Percentiles rank a stretch among this genome's conserved stretches.
These are phyloP conservation scores for Petrocephalus sullivani DNA, from an alignment of 2,797 vertebrate genomes.

Conservation along the genomic window DNA sequence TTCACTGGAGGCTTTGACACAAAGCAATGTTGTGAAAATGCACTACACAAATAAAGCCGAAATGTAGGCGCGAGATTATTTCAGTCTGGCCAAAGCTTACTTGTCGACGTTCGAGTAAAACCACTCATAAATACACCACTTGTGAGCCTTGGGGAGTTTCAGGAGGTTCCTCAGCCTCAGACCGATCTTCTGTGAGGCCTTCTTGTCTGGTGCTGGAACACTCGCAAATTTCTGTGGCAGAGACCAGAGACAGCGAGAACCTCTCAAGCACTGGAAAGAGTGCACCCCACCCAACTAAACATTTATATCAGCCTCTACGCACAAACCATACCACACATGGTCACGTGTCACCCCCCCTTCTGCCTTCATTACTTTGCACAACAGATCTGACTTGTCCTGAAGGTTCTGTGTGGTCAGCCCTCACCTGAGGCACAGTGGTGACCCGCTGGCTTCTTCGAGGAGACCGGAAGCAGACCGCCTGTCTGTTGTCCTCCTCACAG, in stretches of 20 bases:
- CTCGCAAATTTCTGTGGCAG: constrained; percentile 78
- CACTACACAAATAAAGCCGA: neutral
- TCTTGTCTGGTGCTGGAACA: constrained; percentile 88
- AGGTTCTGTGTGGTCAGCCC: constrained; percentile 4
- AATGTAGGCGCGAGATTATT: neutral
- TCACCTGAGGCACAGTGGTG: constrained; percentile 83
- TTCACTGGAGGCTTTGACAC: neutral
- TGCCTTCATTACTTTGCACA: neutral
- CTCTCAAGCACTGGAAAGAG: neutral
- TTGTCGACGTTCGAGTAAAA: constrained; percentile 99
- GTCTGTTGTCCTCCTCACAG: constrained; percentile 87
- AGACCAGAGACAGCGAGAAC: neutral
- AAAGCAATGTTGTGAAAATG: neutral
- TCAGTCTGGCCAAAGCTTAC: constrained; percentile 58
- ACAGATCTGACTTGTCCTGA: neutral
- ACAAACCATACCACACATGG: neutral
- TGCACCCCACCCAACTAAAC: neutral
- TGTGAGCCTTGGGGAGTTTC: constrained; percentile 97
- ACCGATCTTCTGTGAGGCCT: constrained; percentile 94
- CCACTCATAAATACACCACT: constrained; percentile 99
- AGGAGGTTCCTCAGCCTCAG: constrained; percentile 90
- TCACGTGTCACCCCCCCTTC: neutral
- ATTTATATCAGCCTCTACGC: constrained; percentile 13
- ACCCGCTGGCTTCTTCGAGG: constrained; percentile 92
- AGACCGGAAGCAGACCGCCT: constrained; percentile 75